Evolutionary conservation across 2,797 vertebrate species (phyloP), one percentile per base, ranked within the genome.

Genomic region (Gymnoscopelus braueri): DNA sequence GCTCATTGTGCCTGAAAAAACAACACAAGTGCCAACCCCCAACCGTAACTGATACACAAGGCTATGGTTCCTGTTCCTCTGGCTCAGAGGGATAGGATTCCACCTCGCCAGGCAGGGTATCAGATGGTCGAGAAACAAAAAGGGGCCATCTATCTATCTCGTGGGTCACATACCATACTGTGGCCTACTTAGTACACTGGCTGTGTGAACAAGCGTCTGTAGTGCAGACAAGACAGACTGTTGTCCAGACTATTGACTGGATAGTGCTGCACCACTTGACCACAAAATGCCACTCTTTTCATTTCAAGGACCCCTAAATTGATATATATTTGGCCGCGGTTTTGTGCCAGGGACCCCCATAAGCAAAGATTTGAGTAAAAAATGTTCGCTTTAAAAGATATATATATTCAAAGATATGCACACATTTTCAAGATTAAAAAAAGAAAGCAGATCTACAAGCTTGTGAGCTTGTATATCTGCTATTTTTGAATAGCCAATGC

Each of bases 81-180:
- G 66, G 63, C 73, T 82, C 14, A 68, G 75, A 68, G 71, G 78
- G 75, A 44, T 80, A 83, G 12, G 78, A 88, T 91, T 91, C 87
- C 89, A 89, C 83, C 87, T 89, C 84, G 82, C 75, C 81, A 1
- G 84, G 68, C 85, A 71, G 76, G 84, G 87, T 91, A 82, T 92
- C 90, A 83, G 83, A 88, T 88, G 88, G 81, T 87, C 35, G 77
- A 75, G 83, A 80, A 85, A 90, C 86, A 91, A 87, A 90, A 90
- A 89, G 85, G 80, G 87, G 81, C 84, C 85, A 78, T 79, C 10
- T 78, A 81, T 83, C 72, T 84, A 78, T 84, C 81, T 84, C 68
- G 13, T 74, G 82, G 90, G 84, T 88, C 84, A 87, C 86, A 88
- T 88, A 84, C 89, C 88, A 84, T 72, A 67, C 82, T 75, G 84